These are phyloP conservation scores for Caenorhabditis briggsae DNA, from an alignment of 1,140 invertebrate genomes.

Conservation along the genomic window DNA sequence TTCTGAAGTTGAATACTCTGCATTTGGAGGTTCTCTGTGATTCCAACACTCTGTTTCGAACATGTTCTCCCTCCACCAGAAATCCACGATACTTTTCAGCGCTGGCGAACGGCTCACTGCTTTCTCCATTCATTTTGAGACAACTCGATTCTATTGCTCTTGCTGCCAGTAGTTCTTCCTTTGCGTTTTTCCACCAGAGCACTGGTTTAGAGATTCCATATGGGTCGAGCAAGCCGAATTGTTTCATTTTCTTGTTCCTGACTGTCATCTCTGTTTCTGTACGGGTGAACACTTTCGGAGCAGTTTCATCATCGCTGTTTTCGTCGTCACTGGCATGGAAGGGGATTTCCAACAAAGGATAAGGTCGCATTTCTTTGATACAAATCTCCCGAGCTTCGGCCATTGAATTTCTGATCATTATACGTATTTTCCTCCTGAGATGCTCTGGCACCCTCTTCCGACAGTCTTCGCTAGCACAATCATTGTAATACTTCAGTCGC, in stretches of 20 bases:
- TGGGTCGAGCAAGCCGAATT: no score
- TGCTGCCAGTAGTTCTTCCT: slow-evolving; percentile 5
- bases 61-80: not conserved
- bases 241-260: not conserved
- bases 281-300: not conserved
- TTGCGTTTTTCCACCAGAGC: slow-evolving; percentile 22
- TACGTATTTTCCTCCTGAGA: not conserved
- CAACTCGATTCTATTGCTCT: not conserved
- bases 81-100: not conserved
- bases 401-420: slow-evolving; percentile 6
- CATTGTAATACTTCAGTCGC: not conserved
- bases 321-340: slow-evolving; percentile 4
- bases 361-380: not conserved
- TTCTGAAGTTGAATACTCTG: not conserved
- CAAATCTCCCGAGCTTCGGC: slow-evolving; percentile 7
- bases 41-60: slow-evolving; percentile 4
- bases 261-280: slow-evolving; percentile 5
- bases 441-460: not conserved
- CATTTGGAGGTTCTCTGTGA: not conserved
- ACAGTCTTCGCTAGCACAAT: not conserved
- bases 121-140: slow-evolving; percentile 6
- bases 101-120: not conserved
- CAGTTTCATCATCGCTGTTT: slow-evolving; percentile 11
- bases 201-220: not conserved
- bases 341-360: not conserved